Evolutionary conservation across 2,113 vertebrate genomes (phyloP), one percentile per base, ranked within the genome.

Genomic region (Protobothrops mucrosquamatus): DNA sequence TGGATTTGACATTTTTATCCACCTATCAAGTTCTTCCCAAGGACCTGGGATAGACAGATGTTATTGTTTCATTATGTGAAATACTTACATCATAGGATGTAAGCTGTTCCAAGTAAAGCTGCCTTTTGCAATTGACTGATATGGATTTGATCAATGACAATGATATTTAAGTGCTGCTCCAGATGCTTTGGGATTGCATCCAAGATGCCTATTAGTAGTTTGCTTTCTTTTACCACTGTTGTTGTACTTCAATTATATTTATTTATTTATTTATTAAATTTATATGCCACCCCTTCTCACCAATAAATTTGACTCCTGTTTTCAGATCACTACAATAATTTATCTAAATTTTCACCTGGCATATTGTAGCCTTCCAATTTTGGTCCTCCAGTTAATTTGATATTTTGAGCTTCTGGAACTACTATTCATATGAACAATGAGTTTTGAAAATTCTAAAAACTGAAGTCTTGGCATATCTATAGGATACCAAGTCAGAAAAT

Each of bases 271-370:
- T 24, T 56, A 7, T 57, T 57, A 57, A 7, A 57, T 57, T 23
- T 24, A 59, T 61, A 29, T 11, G 10, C 29, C 34, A n/a, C 10
- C 64, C 29, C 34, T 69, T 69, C 64, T 69, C 64, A 69, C 64
- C 29, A 34, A 34, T 69, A 34, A 69, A 12, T 29, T 51, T 69
- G 29, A 11, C n/a, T 26, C 29, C 15, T 56, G 20, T 48, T 55
- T 26, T 48, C 29, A 86, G 52, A 57, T 57, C 23, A 5, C 89
- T 14, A 81, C 89, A 74, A 90, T 95, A 92, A 91, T 94, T 93
- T 94, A 94, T 87, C 59, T 11, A 88, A 56, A 6, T 56, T 56
- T 56, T 56, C 1, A 56, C 55, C 55, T 56, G 55, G 18, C 55
- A 56, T 56, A 56, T 56, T 56, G 12, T 56, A 56, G 55, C 55